Conservation (phyloP, 2,113 vertebrate genomes). For the Silurus meridionalis region DNA sequence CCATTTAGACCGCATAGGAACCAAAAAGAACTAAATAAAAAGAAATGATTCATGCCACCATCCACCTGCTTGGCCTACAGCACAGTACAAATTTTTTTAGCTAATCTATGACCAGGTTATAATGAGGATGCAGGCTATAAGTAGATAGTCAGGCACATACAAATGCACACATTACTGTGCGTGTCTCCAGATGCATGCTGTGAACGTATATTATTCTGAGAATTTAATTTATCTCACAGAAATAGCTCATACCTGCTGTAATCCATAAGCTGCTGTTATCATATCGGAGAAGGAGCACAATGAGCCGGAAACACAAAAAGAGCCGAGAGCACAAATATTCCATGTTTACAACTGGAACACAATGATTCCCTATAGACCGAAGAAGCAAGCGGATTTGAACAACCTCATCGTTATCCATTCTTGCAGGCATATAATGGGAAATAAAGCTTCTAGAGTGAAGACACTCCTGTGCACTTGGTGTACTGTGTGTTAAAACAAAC, state of each 20-base stretch:
- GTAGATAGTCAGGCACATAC: neutral
- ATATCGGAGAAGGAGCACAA: constrained; percentile 8
- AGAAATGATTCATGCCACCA: neutral
- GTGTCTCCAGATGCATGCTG: neutral
- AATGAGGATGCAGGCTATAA: neutral
- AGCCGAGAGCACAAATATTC: constrained; percentile 25
- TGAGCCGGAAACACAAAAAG: constrained; percentile 21
- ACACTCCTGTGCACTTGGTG: neutral
- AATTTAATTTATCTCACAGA: neutral
- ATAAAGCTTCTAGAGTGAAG: constrained; percentile 2
- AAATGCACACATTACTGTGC: neutral
- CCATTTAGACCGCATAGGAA: neutral
- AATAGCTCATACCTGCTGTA: constrained; percentile 1
- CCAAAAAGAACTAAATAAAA: neutral
- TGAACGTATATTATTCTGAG: neutral
- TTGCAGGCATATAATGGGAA: constrained; percentile 24
- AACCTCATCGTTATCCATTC: constrained; percentile 24
- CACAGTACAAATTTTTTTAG: constrained; percentile 5
- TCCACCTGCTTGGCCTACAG: neutral
- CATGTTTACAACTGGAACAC: constrained; percentile 31
- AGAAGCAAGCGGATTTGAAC: constrained; percentile 27
- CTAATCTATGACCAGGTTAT: constrained; percentile 26
- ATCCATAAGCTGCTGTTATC: constrained; percentile 29
- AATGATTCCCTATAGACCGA: constrained; percentile 25
- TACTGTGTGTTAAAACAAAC: neutral